Evolutionary conservation across 1,140 invertebrate species (phyloP), one percentile per base, ranked within the genome.

Genomic region (Dendrolimus punctatus): DNA sequence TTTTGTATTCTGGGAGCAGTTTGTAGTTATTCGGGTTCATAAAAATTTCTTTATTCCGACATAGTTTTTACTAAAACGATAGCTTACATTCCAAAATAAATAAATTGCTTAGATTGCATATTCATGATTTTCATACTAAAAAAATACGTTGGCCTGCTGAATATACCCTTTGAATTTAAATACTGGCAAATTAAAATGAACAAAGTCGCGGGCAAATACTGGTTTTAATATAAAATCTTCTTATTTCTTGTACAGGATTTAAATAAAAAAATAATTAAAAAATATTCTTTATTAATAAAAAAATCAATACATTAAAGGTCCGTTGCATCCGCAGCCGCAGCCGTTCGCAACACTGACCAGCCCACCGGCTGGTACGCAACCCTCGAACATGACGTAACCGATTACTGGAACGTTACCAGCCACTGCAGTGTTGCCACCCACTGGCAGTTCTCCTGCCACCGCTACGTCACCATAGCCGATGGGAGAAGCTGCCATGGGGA

Each of bases 331-430:
- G 49, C 76, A 76, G 37, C 67, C 66, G 41, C 50, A 51, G 46
- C 64, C 53, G n/a, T 60, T 79, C 9, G 71, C 76, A 9, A 84
- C 62, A 8, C 66, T 68, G 2, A 81, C 80, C 6, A 68, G 56
- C 40, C 80, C 80, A 40, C 64, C 70, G 2, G 77, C 80, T 55
- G 80, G 80, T 47, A 83, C 58, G 8, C 55, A 66, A 0, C 80
- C 80, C 42, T 83, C 80, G 48, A 83, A 83, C 6, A 68, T 75
- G 0, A 84, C 80, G 43, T 70, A 80, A 41, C 80, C 80, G 57
- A 84, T 74, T 0, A 84, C 73, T 54, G 80, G 80, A 40, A 80
- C 72, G 37, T 84, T 76, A 6, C 80, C 80, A 40, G 62, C 50
- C 0, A 80, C 62, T 3, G 68, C 74, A 6, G 75, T 81, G 0